Percentiles rank a stretch among this genome's conserved stretches.
These are phyloP conservation scores for Syngnathus typhle DNA, from an alignment of 2,113 vertebrate species.

Conservation along the genomic window DNA sequence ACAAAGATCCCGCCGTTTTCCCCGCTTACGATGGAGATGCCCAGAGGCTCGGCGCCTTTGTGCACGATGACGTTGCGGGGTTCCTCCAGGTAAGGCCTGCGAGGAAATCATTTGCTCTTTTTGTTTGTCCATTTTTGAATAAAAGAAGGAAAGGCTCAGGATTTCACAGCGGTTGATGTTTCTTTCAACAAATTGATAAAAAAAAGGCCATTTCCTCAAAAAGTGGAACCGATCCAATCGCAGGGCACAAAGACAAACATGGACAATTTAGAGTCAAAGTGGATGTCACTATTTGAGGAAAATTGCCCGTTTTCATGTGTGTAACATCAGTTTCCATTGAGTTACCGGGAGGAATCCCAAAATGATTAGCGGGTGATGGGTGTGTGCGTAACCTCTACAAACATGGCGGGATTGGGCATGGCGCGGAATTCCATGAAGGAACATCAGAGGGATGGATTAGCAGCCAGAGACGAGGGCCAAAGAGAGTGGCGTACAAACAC, in stretches of 20 bases:
- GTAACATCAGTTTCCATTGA: background rate
- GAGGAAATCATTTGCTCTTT: slow-evolving; percentile 8
- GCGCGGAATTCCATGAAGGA: slow-evolving; percentile 29
- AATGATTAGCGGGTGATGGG: background rate
- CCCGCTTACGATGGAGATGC: slow-evolving; percentile 94
- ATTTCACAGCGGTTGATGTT: background rate
- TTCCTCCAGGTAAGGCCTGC: slow-evolving; percentile 92
- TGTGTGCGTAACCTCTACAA: slow-evolving; percentile 18
- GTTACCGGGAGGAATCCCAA: slow-evolving; percentile 11
- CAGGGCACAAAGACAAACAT: no score
- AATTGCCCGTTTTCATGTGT: background rate
- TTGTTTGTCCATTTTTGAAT: slow-evolving; percentile 1
- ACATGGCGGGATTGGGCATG: slow-evolving; percentile 36
- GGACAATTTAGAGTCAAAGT: background rate
- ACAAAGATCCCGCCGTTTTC: slow-evolving; percentile 97
- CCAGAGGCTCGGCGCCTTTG: slow-evolving; percentile 91
- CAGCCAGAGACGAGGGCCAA: slow-evolving; percentile 43
- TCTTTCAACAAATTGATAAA: background rate
- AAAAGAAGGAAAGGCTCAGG: background rate
- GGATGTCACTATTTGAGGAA: background rate
- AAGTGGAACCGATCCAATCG: background rate
- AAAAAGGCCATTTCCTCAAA: background rate
- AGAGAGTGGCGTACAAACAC: slow-evolving; percentile 47
- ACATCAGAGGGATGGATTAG: slow-evolving; percentile 37
- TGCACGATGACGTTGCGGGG: slow-evolving; percentile 93